These are phyloP conservation scores for Centropristis striata DNA, from an alignment of 2,113 vertebrate species.

Conservation along the genomic window DNA sequence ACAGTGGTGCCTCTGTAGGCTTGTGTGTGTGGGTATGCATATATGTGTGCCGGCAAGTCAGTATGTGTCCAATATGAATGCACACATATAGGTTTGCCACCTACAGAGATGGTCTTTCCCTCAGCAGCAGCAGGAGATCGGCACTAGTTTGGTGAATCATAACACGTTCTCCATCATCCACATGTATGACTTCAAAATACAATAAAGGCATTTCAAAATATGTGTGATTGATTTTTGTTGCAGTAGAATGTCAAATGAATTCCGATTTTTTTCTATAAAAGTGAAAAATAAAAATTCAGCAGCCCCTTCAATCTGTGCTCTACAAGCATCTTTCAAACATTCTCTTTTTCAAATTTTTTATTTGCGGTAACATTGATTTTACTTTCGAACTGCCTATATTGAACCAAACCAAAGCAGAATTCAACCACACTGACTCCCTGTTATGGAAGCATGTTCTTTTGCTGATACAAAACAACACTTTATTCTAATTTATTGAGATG, in stretches of 20 bases:
- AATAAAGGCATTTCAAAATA: background rate
- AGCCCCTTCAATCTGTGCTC: background rate
- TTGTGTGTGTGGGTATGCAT: background rate
- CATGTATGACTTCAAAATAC: slow-evolving; percentile 3
- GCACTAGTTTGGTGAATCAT: background rate
- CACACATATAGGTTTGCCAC: background rate
- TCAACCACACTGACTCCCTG: background rate
- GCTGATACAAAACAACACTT: background rate
- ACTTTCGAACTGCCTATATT: background rate
- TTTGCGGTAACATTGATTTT: slow-evolving; percentile 15
- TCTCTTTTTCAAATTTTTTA: slow-evolving; percentile 8
- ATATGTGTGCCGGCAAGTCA: background rate
- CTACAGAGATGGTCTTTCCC: background rate
- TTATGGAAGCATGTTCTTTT: background rate
- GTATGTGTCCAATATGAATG: background rate
- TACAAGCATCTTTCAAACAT: slow-evolving; percentile 8
- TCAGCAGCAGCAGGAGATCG: background rate
- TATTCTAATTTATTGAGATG: too few relatives aligned
- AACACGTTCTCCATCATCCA: background rate
- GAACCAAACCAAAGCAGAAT: slow-evolving; percentile 21
- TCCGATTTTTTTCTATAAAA: background rate
- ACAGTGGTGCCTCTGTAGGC: background rate
- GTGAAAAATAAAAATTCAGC: background rate
- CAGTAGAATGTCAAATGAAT: slow-evolving; percentile 2
- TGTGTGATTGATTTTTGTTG: background rate